Evolutionary conservation across 2,113 vertebrate genomes (phyloP).

Genomic region (Orycteropus afer): DNA sequence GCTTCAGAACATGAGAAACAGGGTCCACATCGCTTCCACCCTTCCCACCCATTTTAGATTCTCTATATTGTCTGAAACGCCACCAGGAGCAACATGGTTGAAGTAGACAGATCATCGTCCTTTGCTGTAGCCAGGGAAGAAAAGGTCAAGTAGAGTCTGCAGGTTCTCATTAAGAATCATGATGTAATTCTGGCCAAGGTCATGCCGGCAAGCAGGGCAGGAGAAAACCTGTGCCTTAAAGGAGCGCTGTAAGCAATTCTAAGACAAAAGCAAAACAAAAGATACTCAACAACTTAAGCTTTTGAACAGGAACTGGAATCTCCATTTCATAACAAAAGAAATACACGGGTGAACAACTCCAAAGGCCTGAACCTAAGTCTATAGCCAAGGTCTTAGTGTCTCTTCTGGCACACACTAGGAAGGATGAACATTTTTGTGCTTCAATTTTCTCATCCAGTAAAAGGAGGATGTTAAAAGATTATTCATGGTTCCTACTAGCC

Average conservation of each 20-base stretch:
- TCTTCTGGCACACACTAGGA: not conserved
- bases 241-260: constrained; percentile 98
- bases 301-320: constrained; percentile 28
- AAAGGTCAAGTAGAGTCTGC: constrained; percentile 97
- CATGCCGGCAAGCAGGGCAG: constrained; percentile 97
- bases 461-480: not conserved
- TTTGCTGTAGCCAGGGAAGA: constrained; percentile 99
- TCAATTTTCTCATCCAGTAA: not conserved
- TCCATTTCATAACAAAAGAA: not conserved
- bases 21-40: constrained; percentile 83
- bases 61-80: constrained; percentile 83
- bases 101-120: constrained; percentile 92
- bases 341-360: not conserved
- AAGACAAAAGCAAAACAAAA: constrained; percentile 45
- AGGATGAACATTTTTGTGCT: not conserved
- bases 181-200: constrained; percentile 95
- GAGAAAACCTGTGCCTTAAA: constrained; percentile 97
- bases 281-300: not conserved
- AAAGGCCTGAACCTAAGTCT: not conserved
- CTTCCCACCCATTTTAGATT: constrained; percentile 68
- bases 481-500: not conserved
- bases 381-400: not conserved
- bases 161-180: constrained; percentile 96
- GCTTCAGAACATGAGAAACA: constrained; percentile 82
- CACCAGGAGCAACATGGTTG: constrained; percentile 74